A percentile compares a stretch with the other conserved stretches of the same genome.
Evolutionary conservation across 2,113 vertebrate species (phyloP).

Genomic region (Brevimyrus niger): DNA sequence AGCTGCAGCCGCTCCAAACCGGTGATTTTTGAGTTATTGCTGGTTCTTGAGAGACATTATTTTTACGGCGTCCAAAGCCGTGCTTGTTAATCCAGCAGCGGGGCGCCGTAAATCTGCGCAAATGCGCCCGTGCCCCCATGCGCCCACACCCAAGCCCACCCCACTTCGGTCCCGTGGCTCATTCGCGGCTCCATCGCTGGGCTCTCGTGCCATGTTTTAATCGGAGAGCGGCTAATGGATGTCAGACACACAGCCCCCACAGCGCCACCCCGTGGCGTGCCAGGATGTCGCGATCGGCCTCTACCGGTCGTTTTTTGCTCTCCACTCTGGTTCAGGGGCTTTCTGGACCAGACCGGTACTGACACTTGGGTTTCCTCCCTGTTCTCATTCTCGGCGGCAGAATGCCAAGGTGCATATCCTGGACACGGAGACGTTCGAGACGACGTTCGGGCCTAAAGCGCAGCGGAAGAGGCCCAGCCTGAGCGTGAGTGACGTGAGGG

Average conservation of each 20-base stretch:
- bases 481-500: slow-evolving; percentile 70
- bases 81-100: background rate
- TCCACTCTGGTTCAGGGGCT: background rate
- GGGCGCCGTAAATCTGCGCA: background rate
- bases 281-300: background rate
- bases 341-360: background rate
- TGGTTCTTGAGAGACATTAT: background rate
- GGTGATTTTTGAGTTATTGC: background rate
- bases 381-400: slow-evolving; percentile 43
- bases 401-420: slow-evolving; percentile 93
- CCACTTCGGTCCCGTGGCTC: background rate
- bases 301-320: background rate
- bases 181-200: background rate
- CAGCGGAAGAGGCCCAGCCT: slow-evolving; percentile 88
- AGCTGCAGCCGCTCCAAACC: background rate
- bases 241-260: background rate
- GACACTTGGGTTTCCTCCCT: background rate
- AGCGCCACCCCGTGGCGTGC: background rate
- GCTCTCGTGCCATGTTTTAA: background rate
- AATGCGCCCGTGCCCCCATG: background rate
- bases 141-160: background rate
- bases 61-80: background rate
- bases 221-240: background rate
- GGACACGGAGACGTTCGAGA: slow-evolving; percentile 91
- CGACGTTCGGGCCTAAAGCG: slow-evolving; percentile 87